Base-by-base conservation (phyloP, 2,888 invertebrate genomes). In the Ypsolopha scabrella region DNA sequence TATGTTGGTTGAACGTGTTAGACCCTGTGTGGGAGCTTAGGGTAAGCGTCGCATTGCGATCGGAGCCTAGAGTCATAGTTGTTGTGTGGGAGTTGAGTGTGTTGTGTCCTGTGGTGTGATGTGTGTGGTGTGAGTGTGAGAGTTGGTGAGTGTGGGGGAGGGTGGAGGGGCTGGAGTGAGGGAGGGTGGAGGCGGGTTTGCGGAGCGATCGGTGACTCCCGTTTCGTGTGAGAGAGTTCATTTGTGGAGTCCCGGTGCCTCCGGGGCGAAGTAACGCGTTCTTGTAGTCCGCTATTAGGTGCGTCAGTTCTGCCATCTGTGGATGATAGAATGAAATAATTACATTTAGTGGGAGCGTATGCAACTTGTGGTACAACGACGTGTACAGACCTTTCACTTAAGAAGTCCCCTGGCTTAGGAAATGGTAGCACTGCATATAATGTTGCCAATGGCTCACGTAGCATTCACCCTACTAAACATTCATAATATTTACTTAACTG, bases 251-350 rank as follows among this genome's bases (percentile, higher is more conserved):
- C 6, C 92, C 93, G 0, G 93, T 90, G 53, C 89, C 82, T 43
- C 92, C 90, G 52, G 92, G 91, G 38, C 93, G 92, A 0, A 92
- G 92, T 60, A 95, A 74, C 0, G 95, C 94, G 83, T 97, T 97
- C 92, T 96, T 97, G 77, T 97, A 97, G 80, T 97, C 97, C 33
- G 97, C 96, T 68, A 96, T 96, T 34, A 97, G 87, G 57, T 96
- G 88, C 0, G 97, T 97, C 54, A 97, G 90, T 87, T 97, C 96
- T 52, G 94, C 89, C 78, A 97, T 96, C 93, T 93, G 79, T 10
- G n/a, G 13, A 35, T 24, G 24, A 24, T 24, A 24, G 24, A 24
- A 24, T 24, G 24, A 3, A 4, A 24, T 24, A 4, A 24, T 3
- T 24, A 24, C 38, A n/a, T n/a, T 38, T 37, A 24, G 35, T 8